Conservation (phyloP, 2,113 vertebrate genomes). For the Ranitomeya imitator region DNA sequence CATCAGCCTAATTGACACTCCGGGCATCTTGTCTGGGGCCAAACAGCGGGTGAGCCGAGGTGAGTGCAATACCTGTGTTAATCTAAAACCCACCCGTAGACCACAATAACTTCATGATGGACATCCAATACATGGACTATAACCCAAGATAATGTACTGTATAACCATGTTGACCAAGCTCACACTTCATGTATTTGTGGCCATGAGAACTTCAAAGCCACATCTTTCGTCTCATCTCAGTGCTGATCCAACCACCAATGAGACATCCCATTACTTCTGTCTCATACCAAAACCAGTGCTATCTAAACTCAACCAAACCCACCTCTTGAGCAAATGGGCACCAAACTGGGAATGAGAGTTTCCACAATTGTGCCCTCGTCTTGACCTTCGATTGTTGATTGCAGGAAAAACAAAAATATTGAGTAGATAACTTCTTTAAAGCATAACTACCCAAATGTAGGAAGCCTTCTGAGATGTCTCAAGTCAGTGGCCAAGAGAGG, state of each 20-base stretch:
- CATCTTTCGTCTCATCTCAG: not conserved
- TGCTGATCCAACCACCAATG: not conserved
- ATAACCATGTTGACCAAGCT: not conserved
- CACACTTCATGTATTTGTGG: not conserved
- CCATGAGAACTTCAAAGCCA: not conserved
- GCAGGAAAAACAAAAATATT: not conserved
- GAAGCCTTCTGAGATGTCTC: not conserved
- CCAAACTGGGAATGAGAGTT: not conserved
- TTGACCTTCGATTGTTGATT: not conserved
- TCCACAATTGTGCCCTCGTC: not conserved
- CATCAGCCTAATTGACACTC: conserved; percentile 89
- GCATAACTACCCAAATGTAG: not conserved
- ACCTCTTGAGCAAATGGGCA: not conserved
- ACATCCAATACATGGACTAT: not conserved
- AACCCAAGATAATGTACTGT: not conserved
- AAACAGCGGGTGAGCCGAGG: conserved; percentile 89
- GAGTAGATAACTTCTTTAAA: not conserved
- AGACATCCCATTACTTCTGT: not conserved
- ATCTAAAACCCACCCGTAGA: not conserved
- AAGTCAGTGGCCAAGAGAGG: not conserved
- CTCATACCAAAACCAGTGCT: no score
- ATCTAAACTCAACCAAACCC: no score
- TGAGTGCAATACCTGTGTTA: conserved; percentile 65
- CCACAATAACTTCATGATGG: not conserved
- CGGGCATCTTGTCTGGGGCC: conserved; percentile 86